phyloP scores from a whole-genome alignment of 2,113 vertebrate species.

The Sapajus apella region DNA sequence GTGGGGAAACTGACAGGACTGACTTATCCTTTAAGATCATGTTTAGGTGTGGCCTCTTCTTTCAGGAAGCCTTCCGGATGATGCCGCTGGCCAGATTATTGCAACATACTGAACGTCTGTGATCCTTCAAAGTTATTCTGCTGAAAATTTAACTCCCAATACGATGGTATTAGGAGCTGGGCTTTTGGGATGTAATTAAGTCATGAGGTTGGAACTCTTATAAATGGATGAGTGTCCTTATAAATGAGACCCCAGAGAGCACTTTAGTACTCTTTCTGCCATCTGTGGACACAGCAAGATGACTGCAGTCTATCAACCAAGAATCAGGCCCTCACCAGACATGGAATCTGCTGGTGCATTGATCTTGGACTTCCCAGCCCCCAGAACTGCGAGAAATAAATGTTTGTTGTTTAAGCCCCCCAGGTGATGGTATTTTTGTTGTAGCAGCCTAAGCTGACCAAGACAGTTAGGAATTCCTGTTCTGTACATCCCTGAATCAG shows the following conservation, averaged over 20 bases:
- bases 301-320: background rate
- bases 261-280: background rate
- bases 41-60: background rate
- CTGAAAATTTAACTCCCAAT: background rate
- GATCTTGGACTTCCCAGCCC: background rate
- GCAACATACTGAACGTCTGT: background rate
- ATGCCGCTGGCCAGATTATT: background rate
- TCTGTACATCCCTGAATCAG: background rate
- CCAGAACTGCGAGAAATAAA: background rate
- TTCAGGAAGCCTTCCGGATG: background rate
- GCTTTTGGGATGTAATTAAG: background rate
- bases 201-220: background rate
- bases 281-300: background rate
- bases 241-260: background rate
- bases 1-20: background rate
- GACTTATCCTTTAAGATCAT: background rate
- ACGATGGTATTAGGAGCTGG: background rate
- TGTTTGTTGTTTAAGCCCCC: too few relatives aligned
- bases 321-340: background rate
- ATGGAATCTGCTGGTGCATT: background rate
- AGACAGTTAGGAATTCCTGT: background rate
- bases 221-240: too few relatives aligned
- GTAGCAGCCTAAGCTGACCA: too few relatives aligned
- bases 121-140: rapidly evolving
- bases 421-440: background rate